Evolutionary conservation across 1,140 invertebrate species (phyloP).

Genomic region (Drosophila cardini): DNA sequence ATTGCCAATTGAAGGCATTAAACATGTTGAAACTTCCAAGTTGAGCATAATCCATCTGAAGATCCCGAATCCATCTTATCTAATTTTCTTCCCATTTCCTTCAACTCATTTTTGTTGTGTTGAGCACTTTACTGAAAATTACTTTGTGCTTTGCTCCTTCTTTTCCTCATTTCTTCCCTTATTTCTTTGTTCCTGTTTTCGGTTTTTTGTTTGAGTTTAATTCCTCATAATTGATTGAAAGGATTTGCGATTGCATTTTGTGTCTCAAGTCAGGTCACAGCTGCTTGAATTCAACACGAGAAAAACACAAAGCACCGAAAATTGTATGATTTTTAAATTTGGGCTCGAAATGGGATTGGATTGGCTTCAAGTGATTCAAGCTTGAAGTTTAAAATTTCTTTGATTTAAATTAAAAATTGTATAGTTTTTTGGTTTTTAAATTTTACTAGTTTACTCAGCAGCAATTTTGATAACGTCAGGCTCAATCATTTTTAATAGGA

Average conservation of each 20-base stretch:
- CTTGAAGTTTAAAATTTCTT: no score
- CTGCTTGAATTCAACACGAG: conserved; percentile 9
- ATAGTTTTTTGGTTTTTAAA: no score
- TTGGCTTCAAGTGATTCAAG: no score
- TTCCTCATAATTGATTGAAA: conserved; percentile 28
- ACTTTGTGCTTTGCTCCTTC: background rate
- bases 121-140: background rate
- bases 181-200: background rate
- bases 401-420: no score
- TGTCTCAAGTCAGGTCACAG: conserved; percentile 10
- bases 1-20: conserved; percentile 13
- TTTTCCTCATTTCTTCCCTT: background rate
- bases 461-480: no score
- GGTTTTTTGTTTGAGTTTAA: conserved; percentile 5
- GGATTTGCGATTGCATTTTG: conserved; percentile 14
- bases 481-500: no score
- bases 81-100: background rate
- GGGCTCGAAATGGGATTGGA: background rate
- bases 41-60: conserved; percentile 2
- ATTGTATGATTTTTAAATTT: background rate
- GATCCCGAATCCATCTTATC: background rate
- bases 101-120: conserved; percentile 2
- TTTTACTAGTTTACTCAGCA: no score
- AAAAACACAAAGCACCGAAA: background rate
- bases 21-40: background rate